phyloP scores from a whole-genome alignment of 2,113 vertebrate species.

The Ptyas mucosa region DNA sequence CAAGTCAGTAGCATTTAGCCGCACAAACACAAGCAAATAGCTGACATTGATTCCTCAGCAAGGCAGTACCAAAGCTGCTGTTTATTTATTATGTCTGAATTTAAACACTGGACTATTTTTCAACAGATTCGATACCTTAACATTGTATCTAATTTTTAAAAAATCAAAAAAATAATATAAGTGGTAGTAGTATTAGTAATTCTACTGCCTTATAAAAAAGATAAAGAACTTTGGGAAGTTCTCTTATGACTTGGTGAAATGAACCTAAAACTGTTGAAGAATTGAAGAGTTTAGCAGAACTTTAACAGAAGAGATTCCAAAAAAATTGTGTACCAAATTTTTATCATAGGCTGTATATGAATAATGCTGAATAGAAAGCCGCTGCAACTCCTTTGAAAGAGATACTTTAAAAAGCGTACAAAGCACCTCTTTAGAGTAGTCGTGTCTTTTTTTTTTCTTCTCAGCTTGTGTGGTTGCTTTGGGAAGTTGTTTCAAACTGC shows the following conservation, averaged over 20 bases:
- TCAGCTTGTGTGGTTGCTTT: background rate
- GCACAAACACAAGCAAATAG: slow-evolving; percentile 38
- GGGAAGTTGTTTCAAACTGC: background rate
- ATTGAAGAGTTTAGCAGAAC: background rate
- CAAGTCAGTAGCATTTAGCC: slow-evolving; percentile 37
- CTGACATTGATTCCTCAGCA: slow-evolving; percentile 34
- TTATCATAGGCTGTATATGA: background rate
- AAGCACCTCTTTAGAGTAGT: background rate
- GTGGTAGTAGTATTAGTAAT: background rate
- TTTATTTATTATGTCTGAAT: slow-evolving; percentile 44
- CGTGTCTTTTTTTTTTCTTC: background rate
- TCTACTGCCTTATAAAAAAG: slow-evolving; percentile 54
- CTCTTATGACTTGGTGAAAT: background rate
- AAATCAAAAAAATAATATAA: slow-evolving; percentile 36
- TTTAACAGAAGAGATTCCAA: background rate
- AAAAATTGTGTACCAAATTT: background rate
- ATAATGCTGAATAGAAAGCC: background rate
- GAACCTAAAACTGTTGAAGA: background rate
- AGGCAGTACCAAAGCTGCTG: slow-evolving; percentile 21
- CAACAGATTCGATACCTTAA: slow-evolving; percentile 14
- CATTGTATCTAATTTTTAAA: slow-evolving; percentile 23
- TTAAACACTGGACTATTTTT: slow-evolving; percentile 47
- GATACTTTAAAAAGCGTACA: background rate
- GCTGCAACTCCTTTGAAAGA: background rate
- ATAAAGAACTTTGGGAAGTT: background rate